Base-by-base conservation (phyloP, 2,888 invertebrate genomes). In the Acronicta aceris region DNA sequence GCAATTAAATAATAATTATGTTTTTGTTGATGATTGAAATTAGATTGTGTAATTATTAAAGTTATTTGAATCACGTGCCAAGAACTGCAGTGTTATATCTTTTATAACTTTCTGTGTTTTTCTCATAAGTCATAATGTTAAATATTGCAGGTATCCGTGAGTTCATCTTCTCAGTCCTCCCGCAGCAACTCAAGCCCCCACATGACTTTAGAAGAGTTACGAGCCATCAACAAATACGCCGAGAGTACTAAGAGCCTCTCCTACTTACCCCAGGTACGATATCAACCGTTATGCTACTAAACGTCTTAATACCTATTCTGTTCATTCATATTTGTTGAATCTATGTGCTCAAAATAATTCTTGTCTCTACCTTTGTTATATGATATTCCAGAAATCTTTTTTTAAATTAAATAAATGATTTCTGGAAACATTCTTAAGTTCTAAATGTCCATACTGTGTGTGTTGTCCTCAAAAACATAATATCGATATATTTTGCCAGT, bases 191-290 rank as follows among this genome's bases (percentile, higher is more conserved):
- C 96, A 46, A 96, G 95, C 76, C 96, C 96, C 42, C 95, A 96
- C 88, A 96, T 96, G 90, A 98, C 98, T 13, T 92, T 98, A 82
- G 98, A 98, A 77, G 98, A 98, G 89, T 94, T 98, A 53, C 95
- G 97, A 71, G 98, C 97, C 67, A 97, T 98, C 81, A 98, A 98
- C 95, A 96, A 97, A 83, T 98, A 98, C 90, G 98, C 98, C 21
- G 98, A 98, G 94, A 98, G 98, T 91, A 98, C 98, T 65, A 97
- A 98, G 91, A 98, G 98, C 90, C 96, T 98, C 83, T 97, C 98
- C 82, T 98, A 98, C 92, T 95, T 98, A 85, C 98, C 98, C 74
- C 98, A 98, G 97, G 98, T 98, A 96, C 94, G 95, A 60, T 43
- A 42, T 45, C 41, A 61, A 43, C 47, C 43, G 17, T 42, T 49